Evolutionary conservation across 1,140 invertebrate species (phyloP), one percentile per base, ranked within the genome.

Genomic region (Drosophila nigrodunni): DNA sequence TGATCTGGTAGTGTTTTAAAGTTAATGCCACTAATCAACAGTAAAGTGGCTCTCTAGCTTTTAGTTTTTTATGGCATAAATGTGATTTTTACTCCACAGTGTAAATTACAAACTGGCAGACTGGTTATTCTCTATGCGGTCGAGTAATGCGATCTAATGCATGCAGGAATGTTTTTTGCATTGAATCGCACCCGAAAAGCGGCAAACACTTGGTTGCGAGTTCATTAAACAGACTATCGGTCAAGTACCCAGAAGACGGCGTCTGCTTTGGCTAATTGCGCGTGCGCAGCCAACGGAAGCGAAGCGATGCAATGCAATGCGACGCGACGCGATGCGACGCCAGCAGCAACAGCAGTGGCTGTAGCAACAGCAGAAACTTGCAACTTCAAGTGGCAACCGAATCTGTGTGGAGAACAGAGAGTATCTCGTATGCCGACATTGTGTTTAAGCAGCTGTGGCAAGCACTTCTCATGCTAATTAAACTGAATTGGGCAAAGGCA

Each of bases 391-490:
- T 58, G 6, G 2, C 18, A 39, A 7, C 13, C 34, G 11, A 50
- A 34, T n/a, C 49, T 18, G 13, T 18, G 55, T 9, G 6, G 25
- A 30, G 25, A 30, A 30, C 25, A 30, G 25, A 30, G 25, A 30
- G 25, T 30, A 30, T 30, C 25, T 30, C 37, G 49, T 34, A 72
- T 66, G 66, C 77, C 55, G 71, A 64, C 67, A 75, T 62, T 74
- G 75, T 81, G 78, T 75, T 87, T 77, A 87, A 87, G 82, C 73
- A 88, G 82, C 82, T 86, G 82, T 87, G 83, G 78, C 82, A 65
- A 74, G 50, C 77, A 74, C 82, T 80, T 80, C 76, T 78, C 85
- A 88, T 89, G 83, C 83, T 88, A 88, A 88, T 88, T 88, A 88
- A 87, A 80, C 76, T 57, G 83, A 80, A 80, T 88, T 88, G 83